These are phyloP conservation scores for Onthophagus taurus DNA, from an alignment of 1,140 invertebrate species.

Conservation along the genomic window DNA sequence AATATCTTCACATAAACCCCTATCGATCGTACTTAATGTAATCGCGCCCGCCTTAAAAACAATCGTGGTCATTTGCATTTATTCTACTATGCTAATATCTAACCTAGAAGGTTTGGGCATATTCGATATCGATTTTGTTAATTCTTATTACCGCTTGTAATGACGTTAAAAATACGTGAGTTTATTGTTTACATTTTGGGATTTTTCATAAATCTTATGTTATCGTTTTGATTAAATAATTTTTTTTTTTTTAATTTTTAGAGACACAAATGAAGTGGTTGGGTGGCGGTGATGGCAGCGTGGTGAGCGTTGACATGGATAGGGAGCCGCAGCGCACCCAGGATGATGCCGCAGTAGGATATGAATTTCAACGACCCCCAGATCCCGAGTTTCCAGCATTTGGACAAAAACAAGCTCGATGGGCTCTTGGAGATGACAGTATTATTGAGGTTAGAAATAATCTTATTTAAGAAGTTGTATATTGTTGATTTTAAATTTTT, in stretches of 20 bases:
- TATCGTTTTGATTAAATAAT: not conserved
- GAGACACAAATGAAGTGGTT: slow-evolving; percentile 40
- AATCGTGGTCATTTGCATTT: no score
- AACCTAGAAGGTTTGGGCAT: slow-evolving; percentile 8
- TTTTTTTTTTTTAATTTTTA: slow-evolving; percentile 17
- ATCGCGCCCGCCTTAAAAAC: not conserved
- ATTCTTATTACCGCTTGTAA: slow-evolving; percentile 9
- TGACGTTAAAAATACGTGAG: slow-evolving; percentile 9
- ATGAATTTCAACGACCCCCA: slow-evolving; percentile 74
- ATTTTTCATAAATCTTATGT: not conserved
- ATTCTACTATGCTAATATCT: slow-evolving; percentile 5
- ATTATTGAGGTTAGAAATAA: slow-evolving; percentile 57
- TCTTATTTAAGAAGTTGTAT: not conserved
- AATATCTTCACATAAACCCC: no score
- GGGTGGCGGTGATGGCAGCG: slow-evolving; percentile 33
- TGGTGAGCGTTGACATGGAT: slow-evolving; percentile 34
- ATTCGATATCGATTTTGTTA: slow-evolving; percentile 10
- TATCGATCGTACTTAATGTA: no score
- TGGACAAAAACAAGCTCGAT: slow-evolving; percentile 62
- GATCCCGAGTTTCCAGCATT: slow-evolving; percentile 63
- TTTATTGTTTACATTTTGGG: not conserved
- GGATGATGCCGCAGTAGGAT: slow-evolving; percentile 79
- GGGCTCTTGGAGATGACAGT: slow-evolving; percentile 69
- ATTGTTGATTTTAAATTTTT: no score
- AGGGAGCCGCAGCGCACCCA: slow-evolving; percentile 34